Evolutionary conservation across 1,140 invertebrate species (phyloP).

Genomic region (Neotoxoptera formosana): DNA sequence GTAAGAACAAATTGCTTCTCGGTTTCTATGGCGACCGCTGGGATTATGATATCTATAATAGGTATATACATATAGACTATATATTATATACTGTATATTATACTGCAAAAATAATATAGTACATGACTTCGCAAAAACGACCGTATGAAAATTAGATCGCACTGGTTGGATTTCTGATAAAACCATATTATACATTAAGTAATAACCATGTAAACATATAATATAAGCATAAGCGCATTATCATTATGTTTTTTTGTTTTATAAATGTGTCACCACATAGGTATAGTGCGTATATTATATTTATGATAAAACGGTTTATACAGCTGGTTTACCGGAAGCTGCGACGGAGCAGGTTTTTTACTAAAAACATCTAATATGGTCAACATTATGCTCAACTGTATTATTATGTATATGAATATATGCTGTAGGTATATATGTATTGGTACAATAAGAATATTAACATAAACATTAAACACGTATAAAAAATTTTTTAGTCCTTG

Average conservation of each 20-base stretch:
- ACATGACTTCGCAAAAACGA: background rate
- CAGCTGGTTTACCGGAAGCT: background rate
- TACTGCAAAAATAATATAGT: background rate
- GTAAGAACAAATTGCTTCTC: background rate
- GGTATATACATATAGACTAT: too few species aligned
- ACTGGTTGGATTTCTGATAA: background rate
- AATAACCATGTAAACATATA: background rate
- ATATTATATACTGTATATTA: background rate
- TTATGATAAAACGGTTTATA: background rate
- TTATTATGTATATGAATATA: background rate
- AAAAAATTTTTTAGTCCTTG: background rate
- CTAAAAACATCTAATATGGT: constrained; percentile 1
- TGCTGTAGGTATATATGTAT: background rate
- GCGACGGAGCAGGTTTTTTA: background rate
- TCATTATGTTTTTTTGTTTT: too few species aligned
- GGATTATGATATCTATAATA: background rate
- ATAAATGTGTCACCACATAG: background rate
- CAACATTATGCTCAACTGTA: background rate
- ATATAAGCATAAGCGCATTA: background rate
- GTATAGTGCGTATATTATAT: background rate
- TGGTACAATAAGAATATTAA: background rate
- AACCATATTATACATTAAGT: background rate
- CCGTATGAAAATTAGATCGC: background rate
- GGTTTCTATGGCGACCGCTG: background rate
- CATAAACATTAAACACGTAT: background rate